phyloP scores from a whole-genome alignment of 2,888 invertebrate genomes.

The Xylota sylvarum region DNA sequence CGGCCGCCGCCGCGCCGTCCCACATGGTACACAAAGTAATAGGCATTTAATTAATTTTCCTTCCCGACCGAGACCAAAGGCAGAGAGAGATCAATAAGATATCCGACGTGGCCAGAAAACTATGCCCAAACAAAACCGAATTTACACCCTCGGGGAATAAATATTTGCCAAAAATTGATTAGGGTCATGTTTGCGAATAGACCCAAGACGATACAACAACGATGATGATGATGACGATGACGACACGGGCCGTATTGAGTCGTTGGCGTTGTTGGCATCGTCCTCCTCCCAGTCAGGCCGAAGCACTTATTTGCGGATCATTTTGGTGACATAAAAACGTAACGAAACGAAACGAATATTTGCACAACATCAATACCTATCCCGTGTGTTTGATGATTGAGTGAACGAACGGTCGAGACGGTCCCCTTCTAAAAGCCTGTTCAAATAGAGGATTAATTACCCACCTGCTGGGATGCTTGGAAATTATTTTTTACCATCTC shows the following conservation, averaged over 20 bases:
- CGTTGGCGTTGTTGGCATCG: too few relatives aligned
- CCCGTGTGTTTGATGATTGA: slow-evolving; percentile 39
- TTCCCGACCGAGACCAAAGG: slow-evolving; percentile 1
- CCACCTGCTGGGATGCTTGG: slow-evolving; percentile 35
- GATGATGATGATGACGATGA: neutral
- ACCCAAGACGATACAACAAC: slow-evolving; percentile 22
- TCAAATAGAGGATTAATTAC: slow-evolving; percentile 64
- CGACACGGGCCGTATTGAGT: slow-evolving; percentile 45
- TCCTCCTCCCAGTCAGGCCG: slow-evolving; percentile 10
- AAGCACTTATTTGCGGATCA: slow-evolving; percentile 57
- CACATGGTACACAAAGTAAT: slow-evolving; percentile 34
- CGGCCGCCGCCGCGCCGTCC: neutral
- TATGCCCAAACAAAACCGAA: slow-evolving; percentile 58
- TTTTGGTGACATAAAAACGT: slow-evolving; percentile 67
- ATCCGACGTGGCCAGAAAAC: slow-evolving; percentile 59
- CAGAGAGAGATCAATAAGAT: slow-evolving; percentile 51
- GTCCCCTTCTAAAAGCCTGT: slow-evolving; percentile 20
- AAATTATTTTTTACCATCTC: slow-evolving; percentile 42
- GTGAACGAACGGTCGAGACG: neutral
- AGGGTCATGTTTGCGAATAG: slow-evolving; percentile 67
- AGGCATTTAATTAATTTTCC: slow-evolving; percentile 71
- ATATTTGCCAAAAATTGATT: slow-evolving; percentile 73
- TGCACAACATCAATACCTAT: slow-evolving; percentile 58
- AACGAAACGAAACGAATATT: slow-evolving; percentile 57
- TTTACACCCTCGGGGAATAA: slow-evolving; percentile 67